Evolutionary conservation across 2,888 invertebrate genomes (phyloP).

Genomic region (Orchestes rusci): DNA sequence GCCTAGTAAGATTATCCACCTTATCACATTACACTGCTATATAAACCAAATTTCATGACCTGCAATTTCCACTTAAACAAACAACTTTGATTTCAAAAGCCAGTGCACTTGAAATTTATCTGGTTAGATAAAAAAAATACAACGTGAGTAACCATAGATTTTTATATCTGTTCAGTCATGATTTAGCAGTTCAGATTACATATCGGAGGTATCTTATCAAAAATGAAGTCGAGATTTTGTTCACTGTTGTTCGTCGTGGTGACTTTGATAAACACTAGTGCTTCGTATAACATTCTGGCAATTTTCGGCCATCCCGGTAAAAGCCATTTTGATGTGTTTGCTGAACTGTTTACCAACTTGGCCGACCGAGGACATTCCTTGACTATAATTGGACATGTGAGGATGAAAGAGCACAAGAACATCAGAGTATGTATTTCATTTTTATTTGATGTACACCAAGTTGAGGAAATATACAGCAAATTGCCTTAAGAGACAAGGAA

Average conservation of each 20-base stretch:
- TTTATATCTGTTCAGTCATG: too few species aligned
- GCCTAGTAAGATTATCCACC: not conserved
- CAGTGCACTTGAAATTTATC: too few species aligned
- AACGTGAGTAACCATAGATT: too few species aligned
- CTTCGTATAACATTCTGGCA: conserved; percentile 54
- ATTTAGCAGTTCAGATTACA: too few species aligned
- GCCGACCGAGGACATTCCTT: conserved; percentile 58
- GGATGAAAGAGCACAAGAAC: conserved; percentile 29
- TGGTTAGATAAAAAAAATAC: too few species aligned
- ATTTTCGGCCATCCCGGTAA: conserved; percentile 62
- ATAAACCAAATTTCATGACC: too few species aligned
- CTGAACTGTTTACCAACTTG: conserved; percentile 53
- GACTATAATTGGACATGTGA: conserved; percentile 61
- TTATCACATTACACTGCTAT: not conserved
- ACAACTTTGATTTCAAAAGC: too few species aligned
- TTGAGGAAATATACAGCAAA: too few species aligned
- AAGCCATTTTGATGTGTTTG: conserved; percentile 63
- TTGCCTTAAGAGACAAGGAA: not conserved
- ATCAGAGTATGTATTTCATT: too few species aligned
- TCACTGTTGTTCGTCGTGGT: not conserved
- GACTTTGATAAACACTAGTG: not conserved
- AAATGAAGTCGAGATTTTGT: not conserved
- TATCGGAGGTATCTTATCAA: too few species aligned
- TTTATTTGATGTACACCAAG: too few species aligned
- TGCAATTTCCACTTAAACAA: too few species aligned